Conservation (phyloP, 2,888 invertebrate species). For the Diabrotica balteata region DNA sequence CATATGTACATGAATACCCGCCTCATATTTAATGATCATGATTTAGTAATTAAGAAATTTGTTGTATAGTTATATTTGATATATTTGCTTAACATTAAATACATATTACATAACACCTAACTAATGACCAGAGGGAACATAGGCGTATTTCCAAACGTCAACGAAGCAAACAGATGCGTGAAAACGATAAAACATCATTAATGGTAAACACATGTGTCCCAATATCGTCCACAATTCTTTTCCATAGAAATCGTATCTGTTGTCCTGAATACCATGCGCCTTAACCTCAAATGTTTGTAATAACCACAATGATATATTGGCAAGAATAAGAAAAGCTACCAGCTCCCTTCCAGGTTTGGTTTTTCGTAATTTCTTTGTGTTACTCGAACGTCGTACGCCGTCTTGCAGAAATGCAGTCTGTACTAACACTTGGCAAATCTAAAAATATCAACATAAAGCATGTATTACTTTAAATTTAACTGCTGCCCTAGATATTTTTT, state of each 20-base stretch:
- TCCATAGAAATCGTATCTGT: conserved; percentile 73
- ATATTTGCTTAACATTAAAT: not conserved
- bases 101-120: not conserved
- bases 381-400: conserved; percentile 77
- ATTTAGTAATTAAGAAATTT: too few relatives aligned
- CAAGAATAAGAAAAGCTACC: conserved; percentile 77
- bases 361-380: conserved; percentile 67
- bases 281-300: conserved; percentile 75
- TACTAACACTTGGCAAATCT: conserved; percentile 75
- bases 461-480: too few relatives aligned
- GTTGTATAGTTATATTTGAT: too few relatives aligned
- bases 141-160: conserved; percentile 80
- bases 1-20: too few relatives aligned
- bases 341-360: conserved; percentile 78
- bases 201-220: conserved; percentile 74
- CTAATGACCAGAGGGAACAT: conserved; percentile 62
- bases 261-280: conserved; percentile 63
- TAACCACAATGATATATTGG: conserved; percentile 81
- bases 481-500: too few relatives aligned
- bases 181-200: conserved; percentile 81
- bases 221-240: conserved; percentile 75
- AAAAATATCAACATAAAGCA: conserved; percentile 31
- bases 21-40: too few relatives aligned
- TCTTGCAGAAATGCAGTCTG: conserved; percentile 79
- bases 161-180: conserved; percentile 81